Evolutionary conservation across 2,888 invertebrate genomes (phyloP).

Genomic region (Galerucella pusilla): DNA sequence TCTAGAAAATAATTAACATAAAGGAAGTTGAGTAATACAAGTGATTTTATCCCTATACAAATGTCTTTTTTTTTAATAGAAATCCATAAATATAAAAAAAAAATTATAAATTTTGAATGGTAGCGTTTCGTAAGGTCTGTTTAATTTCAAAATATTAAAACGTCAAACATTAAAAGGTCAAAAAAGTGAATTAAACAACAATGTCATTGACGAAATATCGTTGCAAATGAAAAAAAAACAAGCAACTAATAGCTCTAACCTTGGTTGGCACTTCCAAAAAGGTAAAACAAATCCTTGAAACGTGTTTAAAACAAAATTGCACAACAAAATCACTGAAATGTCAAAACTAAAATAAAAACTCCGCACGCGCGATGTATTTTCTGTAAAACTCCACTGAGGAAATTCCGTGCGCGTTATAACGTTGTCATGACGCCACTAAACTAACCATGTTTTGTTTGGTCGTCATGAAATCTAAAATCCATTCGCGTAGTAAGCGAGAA

Average conservation of each 20-base stretch:
- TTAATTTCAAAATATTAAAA: conserved; percentile 34
- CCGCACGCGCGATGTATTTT: conserved; percentile 41
- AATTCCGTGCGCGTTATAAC: conserved; percentile 43
- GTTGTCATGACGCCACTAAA: conserved; percentile 48
- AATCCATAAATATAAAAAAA: neutral
- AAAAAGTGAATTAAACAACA: conserved; percentile 44
- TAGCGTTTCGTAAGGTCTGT: conserved; percentile 18
- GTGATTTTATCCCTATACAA: neutral
- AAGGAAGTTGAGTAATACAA: neutral
- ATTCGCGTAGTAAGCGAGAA: conserved; percentile 33
- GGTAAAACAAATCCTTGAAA: conserved; percentile 42
- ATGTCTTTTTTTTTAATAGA: neutral
- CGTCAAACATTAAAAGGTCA: conserved; percentile 44
- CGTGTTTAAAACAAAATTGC: conserved; percentile 36
- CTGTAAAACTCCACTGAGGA: conserved; percentile 33
- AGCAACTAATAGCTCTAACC: conserved; percentile 39
- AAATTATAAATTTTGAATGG: neutral
- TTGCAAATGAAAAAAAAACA: conserved; percentile 19
- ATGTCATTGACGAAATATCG: conserved; percentile 44
- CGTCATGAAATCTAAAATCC: conserved; percentile 44
- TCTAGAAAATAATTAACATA: neutral
- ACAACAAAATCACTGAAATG: conserved; percentile 42
- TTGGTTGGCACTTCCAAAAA: conserved; percentile 41
- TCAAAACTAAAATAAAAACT: conserved; percentile 34
- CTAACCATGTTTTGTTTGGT: conserved; percentile 40